A percentile compares a stretch with the other conserved stretches of the same genome.
Evolutionary conservation across 2,113 vertebrate genomes (phyloP).

Genomic region (Glaucomys volans): DNA sequence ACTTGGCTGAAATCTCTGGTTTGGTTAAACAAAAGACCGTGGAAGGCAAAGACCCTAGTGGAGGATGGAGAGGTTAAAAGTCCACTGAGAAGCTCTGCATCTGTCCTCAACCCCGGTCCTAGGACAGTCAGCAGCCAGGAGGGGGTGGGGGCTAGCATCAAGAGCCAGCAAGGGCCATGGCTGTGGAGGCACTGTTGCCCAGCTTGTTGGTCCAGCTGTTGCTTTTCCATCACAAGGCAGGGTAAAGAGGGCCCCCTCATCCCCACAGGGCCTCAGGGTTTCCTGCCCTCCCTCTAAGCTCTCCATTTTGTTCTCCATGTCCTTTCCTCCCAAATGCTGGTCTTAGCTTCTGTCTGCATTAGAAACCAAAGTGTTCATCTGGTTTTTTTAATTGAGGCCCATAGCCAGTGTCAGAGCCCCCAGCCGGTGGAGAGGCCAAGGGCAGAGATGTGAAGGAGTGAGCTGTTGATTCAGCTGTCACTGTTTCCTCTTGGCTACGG

Average conservation of each 20-base stretch:
- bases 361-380: background rate
- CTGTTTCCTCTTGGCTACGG: background rate
- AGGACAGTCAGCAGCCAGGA: no score
- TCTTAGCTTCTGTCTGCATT: background rate
- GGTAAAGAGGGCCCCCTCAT: background rate
- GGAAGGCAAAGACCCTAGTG: background rate
- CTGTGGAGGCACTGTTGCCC: background rate
- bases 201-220: background rate
- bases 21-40: background rate
- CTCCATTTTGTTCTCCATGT: background rate
- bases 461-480: conserved; percentile 55
- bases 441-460: background rate
- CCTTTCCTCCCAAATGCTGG: background rate
- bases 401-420: background rate
- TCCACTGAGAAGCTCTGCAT: background rate
- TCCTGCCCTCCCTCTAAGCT: background rate
- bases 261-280: background rate
- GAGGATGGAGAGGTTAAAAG: background rate
- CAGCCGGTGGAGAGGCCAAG: background rate
- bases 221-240: background rate
- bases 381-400: background rate
- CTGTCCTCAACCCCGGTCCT: background rate
- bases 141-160: accelerated
- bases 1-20: background rate
- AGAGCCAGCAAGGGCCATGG: background rate